Base-by-base conservation (phyloP, 2,888 invertebrate genomes). In the Harpalus rubripes region DNA sequence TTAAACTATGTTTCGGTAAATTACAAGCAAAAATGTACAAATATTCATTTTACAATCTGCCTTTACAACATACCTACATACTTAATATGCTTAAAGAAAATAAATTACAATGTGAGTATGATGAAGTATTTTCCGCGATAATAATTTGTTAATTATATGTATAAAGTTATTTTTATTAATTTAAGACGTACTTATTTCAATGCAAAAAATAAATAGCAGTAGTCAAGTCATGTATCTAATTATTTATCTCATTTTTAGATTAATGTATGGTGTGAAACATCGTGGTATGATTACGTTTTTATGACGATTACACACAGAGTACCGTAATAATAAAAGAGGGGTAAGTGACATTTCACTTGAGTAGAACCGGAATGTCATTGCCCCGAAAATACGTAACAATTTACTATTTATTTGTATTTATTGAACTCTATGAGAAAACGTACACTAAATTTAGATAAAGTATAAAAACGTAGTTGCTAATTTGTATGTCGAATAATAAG, bases 271-370 rank as follows among this genome's bases (percentile, higher is more conserved):
- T 65, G 65, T 72, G n/a, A 74, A 44, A 44, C 44, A 44, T 44
- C 39, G 39, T 68, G 1, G 22, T 10, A 72, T 72, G 72, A 74
- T 44, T 74, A 44, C 44, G 32, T 74, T 74, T 74, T 74, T 74
- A 44, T 22, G 16, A 74, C 44, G 12, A 44, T 44, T 18, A 18
- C 72, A 10, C 39, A 68, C 18, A 10, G 16, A 44, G 18, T 44
- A 74, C 72, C 72, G 72, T 74, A 74, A 74, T 74, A 74, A 44
- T 68, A 26, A 18, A 63, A 39, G 39, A 0, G 18, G 52, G 72
- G 72, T 74, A 74, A 74, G 52, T 74, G 44, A 74, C 72, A 74
- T 26, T 7, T 68, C 68, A 68, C 32, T 68, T 39, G 15, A 68
- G n/a, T 68, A n/a, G 39, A 39, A 68, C 68, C n/a, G 39, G 15